phyloP scores from a whole-genome alignment of 2,113 vertebrate species.

The Corythornis madagascariensis region DNA sequence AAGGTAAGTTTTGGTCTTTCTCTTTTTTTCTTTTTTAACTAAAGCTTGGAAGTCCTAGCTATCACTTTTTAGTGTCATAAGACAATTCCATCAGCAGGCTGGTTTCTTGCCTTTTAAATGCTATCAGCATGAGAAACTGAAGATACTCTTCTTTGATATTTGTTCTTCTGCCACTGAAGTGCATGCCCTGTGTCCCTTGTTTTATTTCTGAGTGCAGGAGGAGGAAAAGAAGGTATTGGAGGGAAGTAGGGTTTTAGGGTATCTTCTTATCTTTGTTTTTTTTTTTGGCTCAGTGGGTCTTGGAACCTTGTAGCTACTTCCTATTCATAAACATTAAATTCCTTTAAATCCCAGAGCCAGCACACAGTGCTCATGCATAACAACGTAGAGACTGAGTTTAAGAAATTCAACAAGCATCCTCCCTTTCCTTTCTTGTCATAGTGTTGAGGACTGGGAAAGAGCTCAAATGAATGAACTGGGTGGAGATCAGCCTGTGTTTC shows the following conservation, averaged over 20 bases:
- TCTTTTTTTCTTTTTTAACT: background rate
- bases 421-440: background rate
- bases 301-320: background rate
- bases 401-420: background rate
- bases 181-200: fast-evolving
- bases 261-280: background rate
- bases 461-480: background rate
- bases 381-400: background rate
- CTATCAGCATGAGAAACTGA: background rate
- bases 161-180: background rate
- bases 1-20: background rate
- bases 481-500: background rate
- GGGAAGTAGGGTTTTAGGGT: background rate
- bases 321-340: background rate
- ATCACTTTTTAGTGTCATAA: background rate
- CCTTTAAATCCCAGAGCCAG: background rate
- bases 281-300: background rate
- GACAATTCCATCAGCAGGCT: background rate
- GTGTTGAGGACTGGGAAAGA: background rate
- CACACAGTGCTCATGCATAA: background rate
- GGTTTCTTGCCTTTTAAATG: background rate
- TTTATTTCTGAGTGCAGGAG: background rate
- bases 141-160: background rate
- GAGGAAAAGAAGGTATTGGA: background rate
- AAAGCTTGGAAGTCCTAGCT: background rate